Evolutionary conservation across 2,888 invertebrate genomes (phyloP), one percentile per base, ranked within the genome.

Genomic region (Galeruca laticollis): DNA sequence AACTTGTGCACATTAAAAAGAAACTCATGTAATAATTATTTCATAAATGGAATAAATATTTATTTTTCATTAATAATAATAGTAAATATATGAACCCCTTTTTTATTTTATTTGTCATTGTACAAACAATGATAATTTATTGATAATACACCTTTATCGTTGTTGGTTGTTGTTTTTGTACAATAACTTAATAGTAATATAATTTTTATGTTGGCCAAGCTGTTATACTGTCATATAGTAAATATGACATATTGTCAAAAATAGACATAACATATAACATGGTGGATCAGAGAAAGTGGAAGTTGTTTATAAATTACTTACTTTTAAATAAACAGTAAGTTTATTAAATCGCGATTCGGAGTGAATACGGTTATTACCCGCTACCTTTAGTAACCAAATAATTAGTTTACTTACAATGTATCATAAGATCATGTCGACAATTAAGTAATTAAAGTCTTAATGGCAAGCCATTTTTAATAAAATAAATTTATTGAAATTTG

Each of bases 391-490:
- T 51, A 10, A 59, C 26, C 15, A 37, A 49, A 49, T 51, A 11
- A 20, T 35, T 4, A 40, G 21, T 15, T 21, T 47, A 35, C 60
- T 26, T 18, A 54, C 60, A 43, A 56, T 64, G 56, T 69, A 40
- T 67, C 21, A 62, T 69, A 67, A 66, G 64, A 40, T 54, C 60
- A 74, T 76, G 75, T 74, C 74, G 76, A 76, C 76, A 76, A 71
- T 71, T 71, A 68, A 75, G 71, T 74, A 76, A 77, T 76, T 76
- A 76, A 73, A 71, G 73, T 74, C 68, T 74, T 78, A 78, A 79
- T 79, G 79, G 78, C 75, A 79, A 79, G 73, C 76, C 73, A 73
- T 80, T 81, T 81, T 81, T 78, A 76, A 79, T 78, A 77, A 79
- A 77, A 76, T 81, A 80, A 43, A 43, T 68, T 66, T 51, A 35